Evolutionary conservation across 2,888 invertebrate genomes (phyloP).

Genomic region (Thelaira solivaga): DNA sequence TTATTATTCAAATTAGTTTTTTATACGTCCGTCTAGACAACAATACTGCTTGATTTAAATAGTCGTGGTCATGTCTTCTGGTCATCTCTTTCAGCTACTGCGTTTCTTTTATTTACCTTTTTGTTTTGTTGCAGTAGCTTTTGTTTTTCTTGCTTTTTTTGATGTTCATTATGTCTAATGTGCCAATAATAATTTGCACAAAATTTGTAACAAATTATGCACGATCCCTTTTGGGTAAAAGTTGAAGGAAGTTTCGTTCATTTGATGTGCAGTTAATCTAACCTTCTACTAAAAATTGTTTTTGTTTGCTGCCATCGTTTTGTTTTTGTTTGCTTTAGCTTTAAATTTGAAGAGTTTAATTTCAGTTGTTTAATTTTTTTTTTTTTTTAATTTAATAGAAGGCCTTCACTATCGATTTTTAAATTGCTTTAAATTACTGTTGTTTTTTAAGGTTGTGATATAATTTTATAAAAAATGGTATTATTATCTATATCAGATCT

Average conservation of each 20-base stretch:
- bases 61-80: conserved; percentile 14
- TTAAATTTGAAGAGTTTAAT: too few relatives aligned
- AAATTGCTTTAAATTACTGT: too few relatives aligned
- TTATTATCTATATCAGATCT: too few relatives aligned
- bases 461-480: too few relatives aligned
- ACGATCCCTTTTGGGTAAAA: conserved; percentile 61
- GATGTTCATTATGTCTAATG: conserved; percentile 41
- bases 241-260: not conserved
- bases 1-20: conserved; percentile 51
- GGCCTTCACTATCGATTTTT: too few relatives aligned
- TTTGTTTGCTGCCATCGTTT: not conserved
- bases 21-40: conserved; percentile 65
- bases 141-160: not conserved
- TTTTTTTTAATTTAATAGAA: too few relatives aligned
- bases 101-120: conserved; percentile 10
- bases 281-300: conserved; percentile 7
- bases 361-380: too few relatives aligned
- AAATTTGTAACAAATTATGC: conserved; percentile 63
- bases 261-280: conserved; percentile 43
- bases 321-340: conserved; percentile 8
- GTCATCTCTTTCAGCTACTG: conserved; percentile 42
- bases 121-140: too few relatives aligned
- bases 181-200: conserved; percentile 50
- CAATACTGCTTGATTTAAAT: conserved; percentile 1
- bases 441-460: too few relatives aligned